Conservation (phyloP, 2,888 invertebrate genomes). For the Glaucopsyche alexis region DNA sequence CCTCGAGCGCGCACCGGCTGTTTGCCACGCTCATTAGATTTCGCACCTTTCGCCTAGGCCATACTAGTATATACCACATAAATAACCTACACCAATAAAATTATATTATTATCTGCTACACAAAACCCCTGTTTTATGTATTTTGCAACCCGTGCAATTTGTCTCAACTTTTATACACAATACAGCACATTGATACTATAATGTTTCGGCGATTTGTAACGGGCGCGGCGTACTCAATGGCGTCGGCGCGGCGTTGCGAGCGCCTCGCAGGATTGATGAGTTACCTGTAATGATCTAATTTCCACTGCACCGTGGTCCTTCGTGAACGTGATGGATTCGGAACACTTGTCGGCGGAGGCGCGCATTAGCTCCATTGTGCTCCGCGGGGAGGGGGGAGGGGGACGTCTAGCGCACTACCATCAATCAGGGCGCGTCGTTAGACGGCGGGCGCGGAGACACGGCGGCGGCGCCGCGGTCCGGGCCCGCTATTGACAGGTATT, state of each 20-base stretch:
- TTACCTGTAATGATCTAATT: constrained; percentile 27
- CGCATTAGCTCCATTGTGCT: constrained; percentile 28
- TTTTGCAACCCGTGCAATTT: not conserved
- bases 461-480: constrained; percentile 30
- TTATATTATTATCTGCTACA: not conserved
- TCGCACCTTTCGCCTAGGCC: too few species aligned
- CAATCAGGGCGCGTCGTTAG: constrained; percentile 41
- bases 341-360: constrained; percentile 29
- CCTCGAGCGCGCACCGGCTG: constrained; percentile 78
- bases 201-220: not conserved
- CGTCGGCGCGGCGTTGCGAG: not conserved
- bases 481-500: constrained; percentile 45
- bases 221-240: not conserved
- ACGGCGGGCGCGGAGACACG: constrained; percentile 32
- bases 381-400: not conserved
- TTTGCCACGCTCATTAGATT: constrained; percentile 45
- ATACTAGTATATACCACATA: too few species aligned
- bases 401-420: constrained; percentile 34
- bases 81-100: not conserved
- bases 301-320: constrained; percentile 26
- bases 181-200: not conserved
- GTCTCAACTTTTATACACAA: too few species aligned
- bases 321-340: constrained; percentile 27
- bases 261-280: constrained; percentile 29
- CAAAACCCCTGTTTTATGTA: not conserved